A percentile compares a stretch with the other conserved stretches of the same genome.
These are phyloP conservation scores for Rhinolophus ferrumequinum DNA, from an alignment of 2,113 vertebrate genomes.

Conservation along the genomic window DNA sequence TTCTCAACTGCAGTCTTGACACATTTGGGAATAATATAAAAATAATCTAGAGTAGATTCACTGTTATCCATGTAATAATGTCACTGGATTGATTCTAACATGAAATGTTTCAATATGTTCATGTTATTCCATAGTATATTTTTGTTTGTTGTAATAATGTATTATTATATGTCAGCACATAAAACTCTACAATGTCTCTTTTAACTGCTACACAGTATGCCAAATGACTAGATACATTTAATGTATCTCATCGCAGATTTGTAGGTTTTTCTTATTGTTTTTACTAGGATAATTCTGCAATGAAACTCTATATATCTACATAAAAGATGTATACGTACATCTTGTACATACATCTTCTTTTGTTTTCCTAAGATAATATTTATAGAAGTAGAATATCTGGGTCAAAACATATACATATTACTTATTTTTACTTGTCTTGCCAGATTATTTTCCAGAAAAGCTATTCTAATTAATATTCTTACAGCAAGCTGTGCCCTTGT, in stretches of 20 bases:
- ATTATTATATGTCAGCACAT: neutral
- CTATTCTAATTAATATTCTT: neutral
- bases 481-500: neutral
- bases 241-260: neutral
- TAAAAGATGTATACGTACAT: neutral
- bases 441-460: slow-evolving; percentile 17
- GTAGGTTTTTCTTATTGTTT: neutral
- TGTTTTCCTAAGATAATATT: slow-evolving; percentile 8
- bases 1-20: neutral
- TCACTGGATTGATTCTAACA: neutral
- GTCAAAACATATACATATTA: neutral
- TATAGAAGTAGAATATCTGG: slow-evolving; percentile 23
- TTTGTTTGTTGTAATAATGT: neutral
- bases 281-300: neutral
- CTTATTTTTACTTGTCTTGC: slow-evolving; percentile 44
- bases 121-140: neutral
- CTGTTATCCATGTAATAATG: neutral
- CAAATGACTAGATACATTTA: neutral
- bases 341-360: neutral
- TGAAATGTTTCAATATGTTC: neutral
- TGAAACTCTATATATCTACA: neutral
- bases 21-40: neutral
- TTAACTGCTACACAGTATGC: neutral
- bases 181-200: slow-evolving; percentile 7
- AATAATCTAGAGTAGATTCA: neutral